These are phyloP conservation scores for Plusia festucae DNA, from an alignment of 2,888 invertebrate genomes.

Conservation along the genomic window DNA sequence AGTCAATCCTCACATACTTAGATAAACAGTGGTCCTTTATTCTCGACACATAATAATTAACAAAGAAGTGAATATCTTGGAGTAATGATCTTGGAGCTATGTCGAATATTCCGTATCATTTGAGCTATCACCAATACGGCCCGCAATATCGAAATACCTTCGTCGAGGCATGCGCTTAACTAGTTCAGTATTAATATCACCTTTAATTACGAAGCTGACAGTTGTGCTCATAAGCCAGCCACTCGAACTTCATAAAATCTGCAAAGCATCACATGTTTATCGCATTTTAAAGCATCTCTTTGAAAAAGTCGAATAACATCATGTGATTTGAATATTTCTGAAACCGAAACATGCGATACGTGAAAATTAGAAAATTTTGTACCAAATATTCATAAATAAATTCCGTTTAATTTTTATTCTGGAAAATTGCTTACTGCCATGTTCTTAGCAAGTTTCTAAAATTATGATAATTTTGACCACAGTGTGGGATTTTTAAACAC, in stretches of 20 bases:
- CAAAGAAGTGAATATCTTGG: slow-evolving; percentile 60
- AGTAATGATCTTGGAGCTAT: slow-evolving; percentile 67
- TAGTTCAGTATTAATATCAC: slow-evolving; percentile 74
- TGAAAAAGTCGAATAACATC: no score
- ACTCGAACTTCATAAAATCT: slow-evolving; percentile 13
- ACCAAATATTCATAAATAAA: no score
- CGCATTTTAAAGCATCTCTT: background rate
- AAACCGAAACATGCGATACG: no score
- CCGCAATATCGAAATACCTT: slow-evolving; percentile 76
- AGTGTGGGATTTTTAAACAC: no score
- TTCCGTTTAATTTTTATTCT: no score
- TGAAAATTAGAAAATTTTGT: no score
- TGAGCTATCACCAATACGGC: slow-evolving; percentile 68
- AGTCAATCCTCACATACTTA: slow-evolving; percentile 17
- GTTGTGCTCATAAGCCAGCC: slow-evolving; percentile 26
- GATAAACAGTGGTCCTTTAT: slow-evolving; percentile 50
- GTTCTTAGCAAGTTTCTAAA: no score
- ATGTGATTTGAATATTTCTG: no score
- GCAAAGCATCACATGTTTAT: background rate
- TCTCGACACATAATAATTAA: slow-evolving; percentile 57
- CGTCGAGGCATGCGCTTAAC: slow-evolving; percentile 70
- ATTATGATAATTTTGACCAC: no score
- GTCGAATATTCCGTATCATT: slow-evolving; percentile 76
- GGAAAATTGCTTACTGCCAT: no score
- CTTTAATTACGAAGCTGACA: slow-evolving; percentile 70